Conservation (phyloP, 23 tunicate species). For the Clavelina lepadiformis region DNA sequence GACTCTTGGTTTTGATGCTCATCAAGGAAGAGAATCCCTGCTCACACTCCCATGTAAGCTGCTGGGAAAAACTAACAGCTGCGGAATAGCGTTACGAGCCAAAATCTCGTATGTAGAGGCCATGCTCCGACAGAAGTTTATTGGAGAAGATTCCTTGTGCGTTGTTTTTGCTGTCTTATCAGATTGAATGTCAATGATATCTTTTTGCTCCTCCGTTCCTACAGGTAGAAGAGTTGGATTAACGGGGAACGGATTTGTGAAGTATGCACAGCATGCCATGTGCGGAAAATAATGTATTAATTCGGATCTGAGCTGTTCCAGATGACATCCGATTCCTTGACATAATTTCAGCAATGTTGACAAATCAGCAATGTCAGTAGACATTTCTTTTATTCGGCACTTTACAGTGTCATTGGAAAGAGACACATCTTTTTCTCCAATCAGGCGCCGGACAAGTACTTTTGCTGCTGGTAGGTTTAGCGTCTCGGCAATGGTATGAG, state of each 20-base stretch:
- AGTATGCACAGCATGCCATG: constrained; percentile 23
- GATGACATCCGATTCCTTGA: constrained; percentile 21
- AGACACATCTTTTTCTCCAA: too few relatives aligned
- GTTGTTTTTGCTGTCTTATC: constrained; percentile 39
- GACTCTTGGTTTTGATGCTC: constrained; percentile 34
- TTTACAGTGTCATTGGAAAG: too few relatives aligned
- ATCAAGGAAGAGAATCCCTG: constrained; percentile 24
- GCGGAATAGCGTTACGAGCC: constrained; percentile 32
- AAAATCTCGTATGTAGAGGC: constrained; percentile 22
- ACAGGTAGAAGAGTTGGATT: constrained; percentile 42
- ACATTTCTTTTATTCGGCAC: too few relatives aligned
- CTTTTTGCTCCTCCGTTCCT: constrained; percentile 42
- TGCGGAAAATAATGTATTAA: constrained; percentile 39
- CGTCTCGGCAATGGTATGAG: constrained; percentile 29
- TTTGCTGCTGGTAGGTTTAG: constrained; percentile 7
- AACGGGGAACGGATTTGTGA: constrained; percentile 25
- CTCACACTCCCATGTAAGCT: constrained; percentile 31
- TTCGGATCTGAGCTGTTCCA: constrained; percentile 6
- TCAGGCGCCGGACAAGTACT: too few relatives aligned
- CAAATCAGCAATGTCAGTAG: too few relatives aligned
- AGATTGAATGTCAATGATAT: constrained; percentile 37
- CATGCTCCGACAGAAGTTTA: constrained; percentile 54
- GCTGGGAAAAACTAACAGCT: constrained; percentile 22
- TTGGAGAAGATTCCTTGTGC: constrained; percentile 45
- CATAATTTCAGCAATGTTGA: too few relatives aligned